These are phyloP conservation scores for Argyrosomus japonicus DNA, from an alignment of 2,113 vertebrate species.

Conservation along the genomic window DNA sequence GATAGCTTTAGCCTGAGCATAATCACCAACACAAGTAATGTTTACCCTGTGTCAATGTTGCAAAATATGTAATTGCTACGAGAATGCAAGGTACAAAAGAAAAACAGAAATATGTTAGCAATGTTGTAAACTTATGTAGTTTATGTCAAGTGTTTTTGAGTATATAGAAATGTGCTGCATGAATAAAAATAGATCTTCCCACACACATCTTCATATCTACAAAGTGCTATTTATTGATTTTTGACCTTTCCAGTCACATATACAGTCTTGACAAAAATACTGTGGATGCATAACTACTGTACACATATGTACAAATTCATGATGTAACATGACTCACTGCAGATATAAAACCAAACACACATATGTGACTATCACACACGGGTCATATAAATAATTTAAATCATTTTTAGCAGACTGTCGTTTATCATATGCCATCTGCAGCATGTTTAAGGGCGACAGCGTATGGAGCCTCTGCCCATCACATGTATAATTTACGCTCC, in stretches of 20 bases:
- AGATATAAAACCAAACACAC: constrained; percentile 10
- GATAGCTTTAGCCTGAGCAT: too few species aligned
- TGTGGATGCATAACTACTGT: constrained; percentile 9
- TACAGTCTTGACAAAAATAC: constrained; percentile 22
- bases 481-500: constrained; percentile 80
- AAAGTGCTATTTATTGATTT: constrained; percentile 40
- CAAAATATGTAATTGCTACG: too few species aligned
- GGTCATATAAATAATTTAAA: constrained; percentile 30
- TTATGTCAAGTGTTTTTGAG: neutral
- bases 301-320: constrained; percentile 38
- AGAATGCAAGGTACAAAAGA: too few species aligned
- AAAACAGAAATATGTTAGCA: neutral
- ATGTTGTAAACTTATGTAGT: neutral
- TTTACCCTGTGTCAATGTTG: too few species aligned
- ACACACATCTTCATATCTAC: neutral
- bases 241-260: neutral
- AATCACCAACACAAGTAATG: too few species aligned
- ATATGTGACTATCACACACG: constrained; percentile 17
- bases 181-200: neutral
- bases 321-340: neutral
- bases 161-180: neutral
- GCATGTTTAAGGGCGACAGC: constrained; percentile 58
- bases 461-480: constrained; percentile 54
- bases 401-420: constrained; percentile 37
- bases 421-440: constrained; percentile 76